These are phyloP conservation scores for Morpho deidamia DNA, from an alignment of 2,888 invertebrate species.

Conservation along the genomic window DNA sequence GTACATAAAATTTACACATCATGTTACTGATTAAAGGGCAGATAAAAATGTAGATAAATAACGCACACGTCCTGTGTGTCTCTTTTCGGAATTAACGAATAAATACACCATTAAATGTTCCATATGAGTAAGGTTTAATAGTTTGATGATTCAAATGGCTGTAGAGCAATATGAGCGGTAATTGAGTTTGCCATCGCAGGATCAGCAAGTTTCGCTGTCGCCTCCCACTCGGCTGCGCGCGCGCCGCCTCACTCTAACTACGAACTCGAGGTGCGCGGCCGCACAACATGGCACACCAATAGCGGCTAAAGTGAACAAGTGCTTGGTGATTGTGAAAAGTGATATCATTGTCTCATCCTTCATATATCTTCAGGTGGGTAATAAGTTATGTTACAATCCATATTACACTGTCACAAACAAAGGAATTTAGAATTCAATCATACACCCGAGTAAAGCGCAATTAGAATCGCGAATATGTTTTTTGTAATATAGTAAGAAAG, in stretches of 20 bases:
- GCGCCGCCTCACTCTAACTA: constrained; percentile 59
- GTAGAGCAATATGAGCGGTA: constrained; percentile 25
- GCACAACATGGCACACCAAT: constrained; percentile 32
- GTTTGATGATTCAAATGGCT: constrained; percentile 14
- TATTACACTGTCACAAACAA: background rate
- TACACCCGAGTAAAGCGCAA: constrained; percentile 12
- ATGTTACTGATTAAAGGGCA: too few relatives aligned
- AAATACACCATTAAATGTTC: constrained; percentile 7
- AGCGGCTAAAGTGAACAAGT: constrained; percentile 44
- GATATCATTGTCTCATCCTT: constrained; percentile 17
- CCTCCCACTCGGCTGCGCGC: constrained; percentile 43
- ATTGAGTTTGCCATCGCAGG: constrained; percentile 44
- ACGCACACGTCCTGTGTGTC: background rate
- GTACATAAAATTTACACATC: too few relatives aligned
- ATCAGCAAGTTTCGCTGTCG: constrained; percentile 42
- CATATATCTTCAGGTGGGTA: constrained; percentile 48
- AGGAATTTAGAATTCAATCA: background rate
- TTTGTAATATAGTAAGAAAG: background rate
- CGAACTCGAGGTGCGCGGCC: constrained; percentile 53
- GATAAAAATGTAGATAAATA: background rate
- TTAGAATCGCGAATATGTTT: constrained; percentile 11
- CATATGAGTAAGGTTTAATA: constrained; percentile 9
- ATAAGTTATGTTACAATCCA: background rate
- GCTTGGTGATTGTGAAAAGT: constrained; percentile 42
- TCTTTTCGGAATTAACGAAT: constrained; percentile 1